These are phyloP conservation scores for Pavo muticus DNA, from an alignment of 2,113 vertebrate genomes.

Conservation along the genomic window DNA sequence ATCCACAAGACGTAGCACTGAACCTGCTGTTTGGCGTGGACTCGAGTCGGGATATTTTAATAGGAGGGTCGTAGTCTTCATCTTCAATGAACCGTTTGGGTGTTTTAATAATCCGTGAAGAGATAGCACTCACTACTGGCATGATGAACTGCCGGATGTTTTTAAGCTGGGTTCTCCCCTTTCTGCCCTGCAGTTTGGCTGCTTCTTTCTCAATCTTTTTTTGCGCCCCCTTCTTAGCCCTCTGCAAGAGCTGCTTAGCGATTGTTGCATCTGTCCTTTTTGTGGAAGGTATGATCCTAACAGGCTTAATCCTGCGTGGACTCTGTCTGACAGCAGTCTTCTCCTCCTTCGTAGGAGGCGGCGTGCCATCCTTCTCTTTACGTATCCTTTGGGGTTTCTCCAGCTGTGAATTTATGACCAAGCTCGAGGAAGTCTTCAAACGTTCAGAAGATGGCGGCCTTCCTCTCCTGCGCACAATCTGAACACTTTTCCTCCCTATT, in stretches of 20 bases:
- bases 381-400: constrained; percentile 86
- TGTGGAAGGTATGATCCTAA: constrained; percentile 92
- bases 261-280: constrained; percentile 96
- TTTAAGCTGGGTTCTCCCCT: constrained; percentile 94
- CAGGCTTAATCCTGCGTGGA: constrained; percentile 93
- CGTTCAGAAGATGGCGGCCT: constrained; percentile 92
- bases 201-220: constrained; percentile 93
- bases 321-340: constrained; percentile 89
- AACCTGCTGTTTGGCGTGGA: constrained; percentile 88
- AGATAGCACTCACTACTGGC: constrained; percentile 97
- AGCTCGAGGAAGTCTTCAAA: constrained; percentile 82
- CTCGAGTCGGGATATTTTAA: constrained; percentile 92
- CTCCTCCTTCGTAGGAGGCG: constrained; percentile 78
- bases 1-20: constrained; percentile 92
- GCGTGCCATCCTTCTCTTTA: constrained; percentile 83
- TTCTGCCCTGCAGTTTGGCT: constrained; percentile 83
- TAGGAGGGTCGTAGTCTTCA: constrained; percentile 90
- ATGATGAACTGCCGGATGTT: constrained; percentile 98
- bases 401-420: constrained; percentile 81
- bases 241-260: constrained; percentile 95
- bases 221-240: constrained; percentile 93
- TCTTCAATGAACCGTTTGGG: constrained; percentile 98
- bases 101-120: constrained; percentile 96
- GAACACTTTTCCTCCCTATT: constrained; percentile 85
- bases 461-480: constrained; percentile 89